A percentile compares a stretch with the other conserved stretches of the same genome.
These are phyloP conservation scores for Limnephilus rhombicus DNA, from an alignment of 2,888 invertebrate species.

Conservation along the genomic window DNA sequence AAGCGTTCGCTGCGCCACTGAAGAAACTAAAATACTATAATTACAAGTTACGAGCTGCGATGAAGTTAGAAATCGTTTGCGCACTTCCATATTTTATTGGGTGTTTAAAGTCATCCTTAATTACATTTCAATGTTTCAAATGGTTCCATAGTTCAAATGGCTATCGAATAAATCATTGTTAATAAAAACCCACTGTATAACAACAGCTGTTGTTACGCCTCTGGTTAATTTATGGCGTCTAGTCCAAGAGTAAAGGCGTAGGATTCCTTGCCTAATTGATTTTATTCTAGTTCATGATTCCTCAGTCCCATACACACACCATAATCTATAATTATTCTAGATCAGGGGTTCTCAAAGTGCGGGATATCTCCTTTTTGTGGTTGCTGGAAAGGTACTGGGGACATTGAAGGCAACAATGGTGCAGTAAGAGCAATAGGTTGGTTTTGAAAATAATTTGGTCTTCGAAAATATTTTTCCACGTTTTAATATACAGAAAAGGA, in stretches of 20 bases:
- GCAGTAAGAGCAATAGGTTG: too few relatives aligned
- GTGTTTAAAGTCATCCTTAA: not conserved
- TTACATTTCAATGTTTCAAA: not conserved
- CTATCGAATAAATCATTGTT: not conserved
- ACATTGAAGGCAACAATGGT: too few relatives aligned
- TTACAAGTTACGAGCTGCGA: not conserved
- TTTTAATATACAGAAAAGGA: too few relatives aligned
- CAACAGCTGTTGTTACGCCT: not conserved
- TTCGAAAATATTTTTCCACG: too few relatives aligned
- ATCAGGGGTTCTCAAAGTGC: too few relatives aligned
- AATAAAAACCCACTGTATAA: not conserved
- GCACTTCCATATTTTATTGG: not conserved
- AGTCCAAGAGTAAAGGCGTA: not conserved
- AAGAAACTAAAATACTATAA: not conserved
- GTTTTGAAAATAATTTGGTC: too few relatives aligned
- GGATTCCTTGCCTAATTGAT: constrained; percentile 26
- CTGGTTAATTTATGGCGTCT: not conserved
- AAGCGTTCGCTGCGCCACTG: not conserved
- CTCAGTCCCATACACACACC: not conserved
- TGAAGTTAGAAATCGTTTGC: not conserved
- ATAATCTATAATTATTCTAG: too few relatives aligned
- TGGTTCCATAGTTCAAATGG: not conserved
- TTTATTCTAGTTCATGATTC: constrained; percentile 6
- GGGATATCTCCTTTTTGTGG: too few relatives aligned
- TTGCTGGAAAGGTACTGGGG: too few relatives aligned